Evolutionary conservation across 2,888 invertebrate species (phyloP).

Genomic region (Griposia aprilina): DNA sequence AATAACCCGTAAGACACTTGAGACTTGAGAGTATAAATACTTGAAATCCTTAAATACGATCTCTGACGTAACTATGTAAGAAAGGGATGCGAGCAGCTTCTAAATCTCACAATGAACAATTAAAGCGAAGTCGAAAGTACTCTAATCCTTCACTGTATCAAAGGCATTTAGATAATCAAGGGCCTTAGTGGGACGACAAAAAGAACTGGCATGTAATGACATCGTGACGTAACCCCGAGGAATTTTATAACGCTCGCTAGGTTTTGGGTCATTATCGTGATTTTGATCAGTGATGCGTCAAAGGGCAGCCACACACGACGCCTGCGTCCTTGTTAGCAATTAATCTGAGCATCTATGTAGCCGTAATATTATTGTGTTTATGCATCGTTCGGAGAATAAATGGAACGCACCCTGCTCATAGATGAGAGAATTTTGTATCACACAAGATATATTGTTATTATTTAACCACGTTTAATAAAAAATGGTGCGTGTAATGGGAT

Average conservation of each 20-base stretch:
- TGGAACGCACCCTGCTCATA: slow-evolving; percentile 33
- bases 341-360: slow-evolving; percentile 80
- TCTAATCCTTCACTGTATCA: slow-evolving; percentile 81
- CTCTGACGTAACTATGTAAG: slow-evolving; percentile 5
- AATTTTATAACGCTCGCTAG: slow-evolving; percentile 85
- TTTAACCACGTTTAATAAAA: background rate
- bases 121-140: slow-evolving; percentile 75
- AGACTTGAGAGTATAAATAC: slow-evolving; percentile 3
- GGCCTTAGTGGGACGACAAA: slow-evolving; percentile 73
- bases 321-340: slow-evolving; percentile 81
- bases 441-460: background rate
- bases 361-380: slow-evolving; percentile 71
- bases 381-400: slow-evolving; percentile 60
- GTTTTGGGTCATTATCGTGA: slow-evolving; percentile 85
- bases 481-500: background rate
- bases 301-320: slow-evolving; percentile 87
- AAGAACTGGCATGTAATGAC: slow-evolving; percentile 79
- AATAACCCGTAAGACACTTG: background rate
- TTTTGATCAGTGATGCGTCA: slow-evolving; percentile 85
- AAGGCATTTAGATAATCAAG: slow-evolving; percentile 86
- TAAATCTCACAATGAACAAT: slow-evolving; percentile 79
- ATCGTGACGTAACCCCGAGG: slow-evolving; percentile 83
- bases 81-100: slow-evolving; percentile 46
- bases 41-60: background rate
- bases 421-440: slow-evolving; percentile 36